phyloP scores from a whole-genome alignment of 30 jellyfish, hydroid and myxozoan species.

The Aurelia sp. region DNA sequence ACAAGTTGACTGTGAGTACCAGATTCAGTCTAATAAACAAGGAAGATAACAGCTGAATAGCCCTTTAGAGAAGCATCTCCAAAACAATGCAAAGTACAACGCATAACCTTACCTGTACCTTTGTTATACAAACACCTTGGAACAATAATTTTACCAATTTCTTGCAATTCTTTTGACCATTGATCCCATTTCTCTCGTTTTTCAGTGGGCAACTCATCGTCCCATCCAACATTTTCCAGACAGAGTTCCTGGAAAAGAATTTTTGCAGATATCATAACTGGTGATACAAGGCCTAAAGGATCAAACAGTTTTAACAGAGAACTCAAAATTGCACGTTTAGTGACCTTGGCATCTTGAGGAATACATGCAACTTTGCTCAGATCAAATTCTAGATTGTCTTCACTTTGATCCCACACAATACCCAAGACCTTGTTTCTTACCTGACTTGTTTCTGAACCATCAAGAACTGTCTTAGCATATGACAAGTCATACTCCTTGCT shows the following conservation, averaged over 20 bases:
- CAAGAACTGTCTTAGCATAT: background rate
- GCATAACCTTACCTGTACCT: background rate
- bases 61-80: constrained; percentile 12
- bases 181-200: background rate
- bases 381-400: constrained; percentile 25
- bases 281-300: constrained; percentile 24
- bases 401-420: constrained; percentile 12
- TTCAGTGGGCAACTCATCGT: background rate
- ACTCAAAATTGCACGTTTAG: constrained; percentile 19
- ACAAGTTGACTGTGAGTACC: constrained; percentile 1
- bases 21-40: background rate
- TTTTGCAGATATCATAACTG: background rate
- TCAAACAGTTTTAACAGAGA: constrained; percentile 21
- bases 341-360: background rate
- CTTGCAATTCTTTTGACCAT: background rate
- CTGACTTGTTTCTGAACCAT: background rate
- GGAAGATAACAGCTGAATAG: constrained; percentile 10
- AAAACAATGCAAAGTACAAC: constrained; percentile 18
- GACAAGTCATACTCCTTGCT: background rate
- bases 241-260: constrained; percentile 36
- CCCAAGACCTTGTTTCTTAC: constrained; percentile 22
- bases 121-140: background rate
- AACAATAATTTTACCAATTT: background rate
- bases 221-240: constrained; percentile 21
- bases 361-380: background rate